Evolutionary conservation across 2,888 invertebrate genomes (phyloP), one percentile per base, ranked within the genome.

Genomic region (Morpho achilles): DNA sequence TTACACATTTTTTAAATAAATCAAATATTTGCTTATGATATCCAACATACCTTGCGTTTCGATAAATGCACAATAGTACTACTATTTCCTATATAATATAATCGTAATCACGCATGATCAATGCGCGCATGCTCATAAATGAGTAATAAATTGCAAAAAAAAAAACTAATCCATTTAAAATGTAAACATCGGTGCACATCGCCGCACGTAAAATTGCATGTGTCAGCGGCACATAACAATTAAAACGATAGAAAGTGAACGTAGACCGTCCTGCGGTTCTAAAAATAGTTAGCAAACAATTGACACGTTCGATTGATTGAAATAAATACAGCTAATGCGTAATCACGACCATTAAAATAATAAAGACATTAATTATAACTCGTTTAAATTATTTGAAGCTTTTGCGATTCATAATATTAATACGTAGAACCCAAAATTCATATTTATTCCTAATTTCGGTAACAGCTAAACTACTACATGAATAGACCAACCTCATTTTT

Each of bases 141-240:
- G 23, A 48, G 48, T 53, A 8, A 39, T 49, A 53, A 52, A 63
- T 67, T 62, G 63, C 64, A 60, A 63, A 64, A 64, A 64, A 67
- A 63, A 73, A 72, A 73, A 61, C 69, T 67, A 77, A 79, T 76
- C 72, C 75, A 77, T 72, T 71, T 76, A 74, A 75, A 70, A 79
- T 77, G 78, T 76, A 75, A 82, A 81, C 82, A 77, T 80, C 75
- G 77, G 72, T 80, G 75, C 77, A 77, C 86, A 87, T 82, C 72
- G 75, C 72, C 75, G 80, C 90, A 90, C 90, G 90, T 90, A 88
- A 86, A 88, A 86, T 90, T 90, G 90, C 90, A 88, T 89, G 90
- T 71, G 80, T 70, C 71, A 68, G 69, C 69, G 80, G 80, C 80
- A 85, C 88, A 87, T 88, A 86, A 87, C 85, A 88, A 89, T 89